A percentile compares a stretch with the other conserved stretches of the same genome.
These are phyloP conservation scores for Tinamus guttatus DNA, from an alignment of 2,113 vertebrate genomes.

Conservation along the genomic window DNA sequence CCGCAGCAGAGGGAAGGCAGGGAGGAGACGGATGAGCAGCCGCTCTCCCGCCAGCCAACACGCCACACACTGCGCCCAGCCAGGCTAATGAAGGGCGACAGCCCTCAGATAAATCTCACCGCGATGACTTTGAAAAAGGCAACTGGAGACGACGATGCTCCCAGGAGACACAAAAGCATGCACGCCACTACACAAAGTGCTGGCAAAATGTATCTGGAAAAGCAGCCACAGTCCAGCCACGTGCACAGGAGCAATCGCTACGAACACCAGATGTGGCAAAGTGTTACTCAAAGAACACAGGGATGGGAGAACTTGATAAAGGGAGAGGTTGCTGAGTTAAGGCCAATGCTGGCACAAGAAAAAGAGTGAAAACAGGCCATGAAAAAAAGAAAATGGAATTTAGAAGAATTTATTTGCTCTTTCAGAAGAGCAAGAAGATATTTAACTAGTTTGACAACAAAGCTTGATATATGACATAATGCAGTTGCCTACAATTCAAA, in stretches of 20 bases:
- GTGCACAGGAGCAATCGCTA: not conserved
- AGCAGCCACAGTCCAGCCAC: not conserved
- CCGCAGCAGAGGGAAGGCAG: not conserved
- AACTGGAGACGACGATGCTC: not conserved
- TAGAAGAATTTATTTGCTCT: not conserved
- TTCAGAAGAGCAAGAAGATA: not conserved
- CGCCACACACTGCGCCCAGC: not conserved
- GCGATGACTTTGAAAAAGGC: not conserved
- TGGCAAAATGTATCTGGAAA: not conserved
- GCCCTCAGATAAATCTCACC: not conserved
- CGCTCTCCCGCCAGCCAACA: fast-evolving
- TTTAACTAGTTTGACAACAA: not conserved
- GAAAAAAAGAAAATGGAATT: not conserved
- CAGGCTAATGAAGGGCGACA: not conserved
- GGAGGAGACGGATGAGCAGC: not conserved
- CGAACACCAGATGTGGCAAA: not conserved
- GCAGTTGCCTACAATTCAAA: not conserved
- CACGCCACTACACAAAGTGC: fast-evolving
- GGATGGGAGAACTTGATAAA: not conserved
- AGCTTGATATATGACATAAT: not conserved
- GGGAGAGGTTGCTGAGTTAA: not conserved
- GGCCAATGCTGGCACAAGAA: not conserved
- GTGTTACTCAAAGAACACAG: not conserved
- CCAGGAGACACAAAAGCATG: not conserved
- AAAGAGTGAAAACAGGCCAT: not conserved